phyloP scores from a whole-genome alignment of 64 coral and sea anemone species.

The Astreopora myriophthalma region DNA sequence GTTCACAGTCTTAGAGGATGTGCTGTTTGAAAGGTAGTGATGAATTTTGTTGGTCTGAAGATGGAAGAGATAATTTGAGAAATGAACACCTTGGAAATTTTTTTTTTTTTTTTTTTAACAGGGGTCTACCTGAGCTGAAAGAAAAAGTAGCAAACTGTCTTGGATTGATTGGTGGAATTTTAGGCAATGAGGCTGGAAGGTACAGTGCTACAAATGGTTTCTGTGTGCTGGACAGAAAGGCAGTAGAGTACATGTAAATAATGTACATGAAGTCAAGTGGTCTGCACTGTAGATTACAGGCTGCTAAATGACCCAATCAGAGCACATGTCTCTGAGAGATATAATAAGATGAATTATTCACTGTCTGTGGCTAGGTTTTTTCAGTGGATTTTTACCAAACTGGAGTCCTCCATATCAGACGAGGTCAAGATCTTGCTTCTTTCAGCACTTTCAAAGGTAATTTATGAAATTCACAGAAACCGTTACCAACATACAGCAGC shows the following conservation, averaged over 20 bases:
- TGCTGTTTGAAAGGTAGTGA: constrained; percentile 87
- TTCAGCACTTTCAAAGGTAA: constrained; percentile 69
- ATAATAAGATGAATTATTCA: neutral
- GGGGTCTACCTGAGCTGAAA: constrained; percentile 83
- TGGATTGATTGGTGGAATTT: constrained; percentile 76
- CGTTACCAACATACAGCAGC: too few relatives aligned
- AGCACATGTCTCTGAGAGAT: neutral
- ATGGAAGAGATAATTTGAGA: too few relatives aligned
- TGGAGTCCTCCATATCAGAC: constrained; percentile 70
- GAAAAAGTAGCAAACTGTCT: constrained; percentile 85
- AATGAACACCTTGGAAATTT: neutral
- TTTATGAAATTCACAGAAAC: neutral
- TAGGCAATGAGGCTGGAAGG: constrained; percentile 94
- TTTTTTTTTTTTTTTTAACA: neutral
- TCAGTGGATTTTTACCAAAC: constrained; percentile 73
- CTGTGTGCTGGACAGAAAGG: too few relatives aligned
- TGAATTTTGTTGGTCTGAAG: neutral
- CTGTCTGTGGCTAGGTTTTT: constrained; percentile 45
- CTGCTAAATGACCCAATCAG: neutral
- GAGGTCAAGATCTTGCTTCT: constrained; percentile 66
- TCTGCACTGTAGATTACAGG: neutral
- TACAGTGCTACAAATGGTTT: too few relatives aligned
- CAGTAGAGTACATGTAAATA: neutral
- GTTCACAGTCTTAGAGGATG: constrained; percentile 72
- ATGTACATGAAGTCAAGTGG: neutral